Evolutionary conservation across 2,113 vertebrate genomes (phyloP).

Genomic region (Eublepharis macularius): DNA sequence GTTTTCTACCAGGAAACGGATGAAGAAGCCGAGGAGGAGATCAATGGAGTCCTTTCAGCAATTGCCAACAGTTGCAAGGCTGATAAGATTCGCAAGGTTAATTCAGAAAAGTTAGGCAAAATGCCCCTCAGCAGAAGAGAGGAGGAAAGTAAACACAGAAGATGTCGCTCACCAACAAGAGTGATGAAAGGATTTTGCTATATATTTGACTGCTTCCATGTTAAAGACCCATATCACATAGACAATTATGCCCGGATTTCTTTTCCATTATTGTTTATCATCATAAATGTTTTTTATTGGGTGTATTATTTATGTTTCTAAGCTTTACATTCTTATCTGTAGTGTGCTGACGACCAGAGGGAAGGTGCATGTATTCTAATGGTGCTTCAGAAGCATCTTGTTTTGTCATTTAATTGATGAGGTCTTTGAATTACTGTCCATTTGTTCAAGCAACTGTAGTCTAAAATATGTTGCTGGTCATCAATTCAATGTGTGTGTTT

Average conservation of each 20-base stretch:
- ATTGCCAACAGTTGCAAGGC: constrained; percentile 72
- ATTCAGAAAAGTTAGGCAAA: constrained; percentile 67
- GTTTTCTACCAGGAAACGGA: constrained; percentile 48
- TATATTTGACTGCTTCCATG: constrained; percentile 80
- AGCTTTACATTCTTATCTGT: constrained; percentile 19
- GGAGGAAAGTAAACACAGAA: constrained; percentile 66
- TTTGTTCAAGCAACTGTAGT: constrained; percentile 19
- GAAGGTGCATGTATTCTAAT: not conserved
- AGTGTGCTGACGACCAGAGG: not conserved
- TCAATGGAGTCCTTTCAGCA: constrained; percentile 82
- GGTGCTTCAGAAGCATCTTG: not conserved
- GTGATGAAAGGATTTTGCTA: constrained; percentile 76
- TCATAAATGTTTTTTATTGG: constrained; percentile 92
- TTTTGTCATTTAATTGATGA: constrained; percentile 10
- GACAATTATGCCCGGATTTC: constrained; percentile 90
- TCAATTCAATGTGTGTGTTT: not conserved
- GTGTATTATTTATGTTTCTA: constrained; percentile 92
- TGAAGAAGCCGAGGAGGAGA: constrained; percentile 75
- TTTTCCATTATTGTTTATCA: constrained; percentile 87
- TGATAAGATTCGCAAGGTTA: constrained; percentile 63
- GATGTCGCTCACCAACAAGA: constrained; percentile 68
- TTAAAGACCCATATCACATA: constrained; percentile 91
- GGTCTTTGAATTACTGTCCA: constrained; percentile 31
- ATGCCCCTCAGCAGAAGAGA: constrained; percentile 65
- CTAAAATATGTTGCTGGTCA: not conserved